phyloP scores from a whole-genome alignment of 2,797 vertebrate genomes.

The Helarctos malayanus region DNA sequence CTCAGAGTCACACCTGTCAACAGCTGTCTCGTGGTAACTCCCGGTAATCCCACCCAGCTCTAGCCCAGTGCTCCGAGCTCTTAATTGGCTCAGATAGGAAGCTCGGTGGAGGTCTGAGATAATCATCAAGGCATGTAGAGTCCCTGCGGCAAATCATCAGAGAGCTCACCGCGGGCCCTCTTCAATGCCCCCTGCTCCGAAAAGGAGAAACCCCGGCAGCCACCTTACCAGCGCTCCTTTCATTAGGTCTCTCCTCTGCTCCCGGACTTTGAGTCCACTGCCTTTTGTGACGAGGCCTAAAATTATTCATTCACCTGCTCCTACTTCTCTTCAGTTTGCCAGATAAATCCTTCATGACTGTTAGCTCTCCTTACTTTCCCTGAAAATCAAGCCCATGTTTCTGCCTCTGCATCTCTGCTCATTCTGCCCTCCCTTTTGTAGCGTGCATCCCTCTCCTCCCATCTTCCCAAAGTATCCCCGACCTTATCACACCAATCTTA shows the following conservation, averaged over 20 bases:
- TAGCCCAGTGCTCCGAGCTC: not conserved
- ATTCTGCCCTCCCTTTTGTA: not conserved
- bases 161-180: not conserved
- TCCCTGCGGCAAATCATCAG: not conserved
- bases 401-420: not conserved
- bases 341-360: not conserved
- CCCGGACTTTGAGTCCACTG: not conserved
- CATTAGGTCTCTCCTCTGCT: not conserved
- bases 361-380: not conserved
- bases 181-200: not conserved
- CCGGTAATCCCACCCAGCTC: not conserved
- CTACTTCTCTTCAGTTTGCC: not conserved
- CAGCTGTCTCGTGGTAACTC: not conserved
- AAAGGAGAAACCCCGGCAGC: not conserved
- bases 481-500: not conserved
- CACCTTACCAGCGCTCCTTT: not conserved
- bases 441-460: not conserved
- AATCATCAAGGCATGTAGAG: not conserved
- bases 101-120: not conserved
- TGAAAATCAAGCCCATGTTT: not conserved
- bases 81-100: not conserved
- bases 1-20: not conserved
- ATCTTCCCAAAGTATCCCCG: not conserved
- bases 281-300: not conserved
- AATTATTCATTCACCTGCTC: not conserved